A percentile compares a stretch with the other conserved stretches of the same genome.
Conservation (phyloP, 2,797 vertebrate genomes). For the Austrolebias charrua region DNA sequence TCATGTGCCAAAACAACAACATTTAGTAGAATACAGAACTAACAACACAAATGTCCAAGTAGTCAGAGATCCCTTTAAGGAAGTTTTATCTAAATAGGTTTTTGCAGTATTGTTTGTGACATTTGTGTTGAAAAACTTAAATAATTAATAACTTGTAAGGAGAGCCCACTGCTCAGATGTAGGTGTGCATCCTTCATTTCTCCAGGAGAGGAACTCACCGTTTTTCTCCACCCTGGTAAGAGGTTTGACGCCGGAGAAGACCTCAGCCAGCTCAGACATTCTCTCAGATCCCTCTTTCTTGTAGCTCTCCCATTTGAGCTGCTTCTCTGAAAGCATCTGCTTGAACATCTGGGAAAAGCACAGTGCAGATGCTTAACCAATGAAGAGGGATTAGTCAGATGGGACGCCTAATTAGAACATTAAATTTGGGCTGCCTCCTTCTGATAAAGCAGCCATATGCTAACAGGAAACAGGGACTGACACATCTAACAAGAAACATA, state of each 20-base stretch:
- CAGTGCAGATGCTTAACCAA: slow-evolving; percentile 54
- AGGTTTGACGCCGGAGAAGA: slow-evolving; percentile 97
- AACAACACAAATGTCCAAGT: too few relatives aligned
- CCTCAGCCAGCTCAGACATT: slow-evolving; percentile 96
- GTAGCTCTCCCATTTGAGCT: slow-evolving; percentile 95
- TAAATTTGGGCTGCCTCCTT: slow-evolving; percentile 50
- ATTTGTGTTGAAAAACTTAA: slow-evolving; percentile 27
- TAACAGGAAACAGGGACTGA: slow-evolving; percentile 25
- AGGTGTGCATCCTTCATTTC: slow-evolving; percentile 12
- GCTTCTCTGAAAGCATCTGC: slow-evolving; percentile 97
- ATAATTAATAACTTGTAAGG: slow-evolving; percentile 21
- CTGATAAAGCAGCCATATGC: slow-evolving; percentile 36
- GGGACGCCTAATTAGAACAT: slow-evolving; percentile 62
- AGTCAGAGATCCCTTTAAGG: too few relatives aligned
- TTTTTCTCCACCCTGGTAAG: slow-evolving; percentile 98
- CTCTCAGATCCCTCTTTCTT: slow-evolving; percentile 95
- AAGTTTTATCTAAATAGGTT: too few relatives aligned
- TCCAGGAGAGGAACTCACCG: slow-evolving; percentile 73
- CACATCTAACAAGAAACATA: slow-evolving; percentile 19
- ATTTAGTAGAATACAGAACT: too few relatives aligned
- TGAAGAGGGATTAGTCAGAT: slow-evolving; percentile 54
- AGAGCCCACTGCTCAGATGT: slow-evolving; percentile 2
- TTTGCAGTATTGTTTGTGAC: too few relatives aligned
- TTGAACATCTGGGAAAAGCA: slow-evolving; percentile 91
- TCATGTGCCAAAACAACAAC: too few relatives aligned